A percentile compares a stretch with the other conserved stretches of the same genome.
phyloP scores from a whole-genome alignment of 2,797 vertebrate genomes.

The Atherinosoma microstoma region DNA sequence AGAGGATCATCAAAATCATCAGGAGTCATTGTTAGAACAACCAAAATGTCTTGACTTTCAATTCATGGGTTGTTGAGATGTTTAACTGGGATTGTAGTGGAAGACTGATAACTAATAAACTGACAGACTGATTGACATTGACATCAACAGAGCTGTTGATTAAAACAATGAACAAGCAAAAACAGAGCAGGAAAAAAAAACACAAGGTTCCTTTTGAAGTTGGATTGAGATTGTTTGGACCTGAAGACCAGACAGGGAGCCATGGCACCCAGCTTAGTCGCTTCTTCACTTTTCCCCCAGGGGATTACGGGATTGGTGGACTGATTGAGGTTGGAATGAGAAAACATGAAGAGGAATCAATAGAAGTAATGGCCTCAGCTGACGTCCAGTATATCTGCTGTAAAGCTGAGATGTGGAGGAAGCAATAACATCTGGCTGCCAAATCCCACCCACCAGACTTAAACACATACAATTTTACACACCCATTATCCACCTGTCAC shows the following conservation, averaged over 20 bases:
- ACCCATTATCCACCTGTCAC: constrained; percentile 23
- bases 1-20: not conserved
- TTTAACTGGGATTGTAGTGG: too few species aligned
- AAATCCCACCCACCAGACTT: constrained; percentile 6
- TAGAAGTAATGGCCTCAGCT: constrained; percentile 2
- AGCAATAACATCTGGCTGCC: constrained; percentile 21
- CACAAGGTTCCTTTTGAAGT: not conserved
- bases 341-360: constrained; percentile 38
- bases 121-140: too few species aligned
- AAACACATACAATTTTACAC: constrained; percentile 18
- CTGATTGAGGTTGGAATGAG: constrained; percentile 40
- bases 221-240: too few species aligned
- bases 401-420: constrained; percentile 20
- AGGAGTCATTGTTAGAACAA: too few species aligned
- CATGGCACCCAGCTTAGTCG: constrained; percentile 29
- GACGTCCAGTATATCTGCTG: constrained; percentile 17
- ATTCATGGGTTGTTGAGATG: too few species aligned
- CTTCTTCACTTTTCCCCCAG: constrained; percentile 15
- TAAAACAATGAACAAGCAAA: not conserved
- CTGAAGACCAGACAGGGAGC: not conserved
- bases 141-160: not conserved
- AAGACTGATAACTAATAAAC: too few species aligned
- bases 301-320: constrained; percentile 31
- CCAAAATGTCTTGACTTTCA: too few species aligned
- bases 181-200: not conserved